Conservation (phyloP, 2,113 vertebrate genomes). For the Catharus minimus region DNA sequence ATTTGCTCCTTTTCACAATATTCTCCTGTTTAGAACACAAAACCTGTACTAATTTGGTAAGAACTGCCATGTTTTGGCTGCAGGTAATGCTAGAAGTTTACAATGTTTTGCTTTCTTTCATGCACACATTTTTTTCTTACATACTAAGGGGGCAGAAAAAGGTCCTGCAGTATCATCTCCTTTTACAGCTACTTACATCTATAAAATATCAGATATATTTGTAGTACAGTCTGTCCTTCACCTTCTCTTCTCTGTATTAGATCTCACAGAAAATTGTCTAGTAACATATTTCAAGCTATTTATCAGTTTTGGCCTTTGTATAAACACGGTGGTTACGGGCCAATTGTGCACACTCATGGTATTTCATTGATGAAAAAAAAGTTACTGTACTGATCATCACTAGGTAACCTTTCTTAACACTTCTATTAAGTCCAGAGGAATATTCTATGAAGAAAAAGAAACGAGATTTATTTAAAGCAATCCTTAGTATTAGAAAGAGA, state of each 20-base stretch:
- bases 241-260: not conserved
- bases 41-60: not conserved
- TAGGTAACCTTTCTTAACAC: not conserved
- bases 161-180: not conserved
- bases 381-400: not conserved
- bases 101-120: not conserved
- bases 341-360: not conserved
- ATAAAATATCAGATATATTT: not conserved
- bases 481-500: not conserved
- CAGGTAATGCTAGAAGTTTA: not conserved
- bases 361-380: not conserved
- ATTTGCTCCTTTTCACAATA: slow-evolving; percentile 11
- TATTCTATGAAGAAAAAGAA: not conserved
- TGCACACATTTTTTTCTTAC: not conserved
- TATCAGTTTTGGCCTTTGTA: not conserved
- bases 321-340: not conserved
- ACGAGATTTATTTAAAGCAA: not conserved
- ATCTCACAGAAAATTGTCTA: not conserved
- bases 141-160: not conserved
- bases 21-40: not conserved
- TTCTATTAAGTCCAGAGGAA: not conserved
- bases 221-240: not conserved
- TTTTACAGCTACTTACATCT: not conserved
- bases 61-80: not conserved
- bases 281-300: not conserved